Evolutionary conservation across 2,113 vertebrate genomes (phyloP), one percentile per base, ranked within the genome.

Genomic region (Lates calcarifer): DNA sequence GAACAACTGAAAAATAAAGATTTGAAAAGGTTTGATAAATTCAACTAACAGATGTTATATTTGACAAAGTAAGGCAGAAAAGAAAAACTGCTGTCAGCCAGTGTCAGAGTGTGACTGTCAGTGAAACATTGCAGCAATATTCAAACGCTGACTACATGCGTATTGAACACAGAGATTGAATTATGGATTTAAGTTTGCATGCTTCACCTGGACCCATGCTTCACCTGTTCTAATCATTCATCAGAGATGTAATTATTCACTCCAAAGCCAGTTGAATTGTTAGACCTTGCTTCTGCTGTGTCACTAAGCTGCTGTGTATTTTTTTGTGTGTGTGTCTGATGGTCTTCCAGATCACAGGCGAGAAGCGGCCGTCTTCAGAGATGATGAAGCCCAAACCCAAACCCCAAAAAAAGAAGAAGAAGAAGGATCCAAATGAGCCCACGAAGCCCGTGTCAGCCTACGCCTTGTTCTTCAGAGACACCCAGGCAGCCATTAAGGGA

Each of bases 401-500:
- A 90, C 98, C 96, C 75, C 98, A 97, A 85, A 99, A 99, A 88
- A 99, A 99, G 95, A 99, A 99, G 96, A 99, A 99, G 87, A 99
- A 99, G 96, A 99, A 99, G 96, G 98, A 99, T 79, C 98, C 98
- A 53, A 99, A 99, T 0, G 98, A 99, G 94, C 98, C 98, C 0
- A 97, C 98, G 82, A 99, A 99, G 93, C 98, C 98, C 0, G 98
- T 99, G 86, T 99, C 98, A 0, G 98, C 98, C 57, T 99, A 99
- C 0, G 98, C 98, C 11, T 95, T 99, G 82, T 99, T 99, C 94
- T 99, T 99, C 95, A 96, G 98, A 86, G 98, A 99, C 91, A 99
- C 98, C 0, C 98, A 99, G 92, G 98, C 98, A 0, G 98, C 98
- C 91, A 99, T 99, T 91, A 99, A 99, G 80, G 98, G 98, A 39